phyloP scores from a whole-genome alignment of 2,888 invertebrate species.

The Schrankia costaestrigalis region DNA sequence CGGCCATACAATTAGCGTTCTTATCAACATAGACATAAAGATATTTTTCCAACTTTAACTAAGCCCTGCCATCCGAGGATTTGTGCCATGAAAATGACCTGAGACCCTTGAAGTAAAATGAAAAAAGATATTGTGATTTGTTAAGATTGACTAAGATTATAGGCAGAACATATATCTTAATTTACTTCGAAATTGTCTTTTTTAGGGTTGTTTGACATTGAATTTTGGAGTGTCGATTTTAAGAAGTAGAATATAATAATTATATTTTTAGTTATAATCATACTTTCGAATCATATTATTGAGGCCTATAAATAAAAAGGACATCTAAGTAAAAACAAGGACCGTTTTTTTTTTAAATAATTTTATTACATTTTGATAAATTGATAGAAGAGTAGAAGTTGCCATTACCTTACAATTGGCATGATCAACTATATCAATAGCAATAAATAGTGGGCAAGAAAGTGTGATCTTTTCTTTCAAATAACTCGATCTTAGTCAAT shows the following conservation, averaged over 20 bases:
- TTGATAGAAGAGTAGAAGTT: too few relatives aligned
- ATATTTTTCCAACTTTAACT: constrained; percentile 51
- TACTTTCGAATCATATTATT: too few relatives aligned
- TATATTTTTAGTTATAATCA: too few relatives aligned
- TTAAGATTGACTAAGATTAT: constrained; percentile 32
- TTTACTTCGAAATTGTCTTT: background rate
- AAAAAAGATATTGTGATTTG: constrained; percentile 21
- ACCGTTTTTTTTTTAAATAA: too few relatives aligned
- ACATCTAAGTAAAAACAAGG: too few relatives aligned
- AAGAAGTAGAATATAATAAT: too few relatives aligned
- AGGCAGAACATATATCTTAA: background rate
- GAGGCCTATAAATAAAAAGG: too few relatives aligned
- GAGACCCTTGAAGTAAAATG: constrained; percentile 29
- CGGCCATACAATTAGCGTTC: constrained; percentile 65
- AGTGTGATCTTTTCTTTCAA: background rate
- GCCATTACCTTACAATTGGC: too few relatives aligned
- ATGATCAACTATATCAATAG: too few relatives aligned
- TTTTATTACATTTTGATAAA: too few relatives aligned
- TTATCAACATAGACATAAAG: constrained; percentile 43
- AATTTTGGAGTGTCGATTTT: too few relatives aligned
- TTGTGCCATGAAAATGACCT: constrained; percentile 43
- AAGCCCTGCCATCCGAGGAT: constrained; percentile 77
- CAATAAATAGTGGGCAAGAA: background rate
- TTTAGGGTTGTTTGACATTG: too few relatives aligned
- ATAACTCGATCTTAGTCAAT: constrained; percentile 24